Evolutionary conservation across 2,797 vertebrate genomes (phyloP), one percentile per base, ranked within the genome.

Genomic region (Phrynocephalus vlangalii): DNA sequence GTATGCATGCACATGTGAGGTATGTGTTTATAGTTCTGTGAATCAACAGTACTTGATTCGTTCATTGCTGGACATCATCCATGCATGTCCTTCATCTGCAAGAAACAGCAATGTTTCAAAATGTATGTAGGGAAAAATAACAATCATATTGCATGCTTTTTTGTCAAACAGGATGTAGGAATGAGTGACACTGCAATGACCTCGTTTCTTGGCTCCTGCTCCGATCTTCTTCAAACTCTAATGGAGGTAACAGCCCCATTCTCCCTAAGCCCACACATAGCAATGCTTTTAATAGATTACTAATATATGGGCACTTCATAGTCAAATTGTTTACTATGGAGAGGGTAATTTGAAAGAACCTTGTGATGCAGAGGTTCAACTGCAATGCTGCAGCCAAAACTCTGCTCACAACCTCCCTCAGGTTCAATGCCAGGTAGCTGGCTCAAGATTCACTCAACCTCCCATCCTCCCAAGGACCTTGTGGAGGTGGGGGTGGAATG

Each of bases 121-220:
- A 71, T 8, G 3, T 63, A 24, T 77, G 60, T 24, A 75, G 26
- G 38, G n/a, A 30, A 72, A 63, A 8, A 33, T 63, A 63, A 6
- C 4, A 30, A n/a, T 63, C 73, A 48, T 56, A 9, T 79, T 77
- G 15, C 7, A 13, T 48, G 5, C 60, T 11, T 86, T 48, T 90
- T 92, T 88, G 91, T 60, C 86, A 79, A 44, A 85, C 90, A 99
- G 99, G 99, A 99, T 0, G 98, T 99, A 0, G 99, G 99, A 20
- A 98, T 99, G 98, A 97, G 98, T 18, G 99, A 99, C 91, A 95
- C 95, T 8, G 98, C 98, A 1, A 38, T 98, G 97, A 98, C 98
- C 0, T 97, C 96, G 22, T 99, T 99, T 96, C 97, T 99, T 82
- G 97, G 98, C 90, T 98, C 97, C 94, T 99, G 98, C 80, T 97